Evolutionary conservation across 2,888 invertebrate species (phyloP).

Genomic region (Troides helena): DNA sequence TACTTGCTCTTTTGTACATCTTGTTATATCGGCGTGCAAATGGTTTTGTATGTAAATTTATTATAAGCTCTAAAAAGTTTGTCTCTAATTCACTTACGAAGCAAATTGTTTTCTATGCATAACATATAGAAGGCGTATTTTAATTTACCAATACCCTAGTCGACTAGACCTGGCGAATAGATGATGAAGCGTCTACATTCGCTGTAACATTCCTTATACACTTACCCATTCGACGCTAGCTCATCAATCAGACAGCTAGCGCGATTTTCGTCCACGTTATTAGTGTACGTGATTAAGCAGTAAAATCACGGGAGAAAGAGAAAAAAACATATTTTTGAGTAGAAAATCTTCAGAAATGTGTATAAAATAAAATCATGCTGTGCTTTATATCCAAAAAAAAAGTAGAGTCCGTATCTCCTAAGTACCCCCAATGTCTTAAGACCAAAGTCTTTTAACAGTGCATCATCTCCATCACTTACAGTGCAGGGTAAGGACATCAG

Average conservation of each 20-base stretch:
- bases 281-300: constrained; percentile 71
- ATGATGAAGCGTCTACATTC: constrained; percentile 64
- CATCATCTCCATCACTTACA: too few species aligned
- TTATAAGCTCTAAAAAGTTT: constrained; percentile 8
- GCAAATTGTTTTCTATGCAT: constrained; percentile 34
- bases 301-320: constrained; percentile 73
- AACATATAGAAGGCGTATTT: constrained; percentile 32
- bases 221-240: constrained; percentile 90
- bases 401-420: too few species aligned
- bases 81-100: constrained; percentile 15
- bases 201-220: constrained; percentile 54
- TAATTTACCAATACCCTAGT: constrained; percentile 26
- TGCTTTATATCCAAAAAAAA: constrained; percentile 46
- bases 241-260: constrained; percentile 93
- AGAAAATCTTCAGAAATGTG: constrained; percentile 59
- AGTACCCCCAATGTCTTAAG: too few species aligned
- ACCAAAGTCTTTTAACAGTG: too few species aligned
- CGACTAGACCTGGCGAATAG: constrained; percentile 48
- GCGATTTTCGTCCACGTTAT: constrained; percentile 61
- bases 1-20: constrained; percentile 7
- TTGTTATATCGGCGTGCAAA: constrained; percentile 10
- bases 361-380: constrained; percentile 65
- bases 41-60: not conserved
- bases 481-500: too few species aligned
- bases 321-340: constrained; percentile 63